Percentiles rank a stretch among this genome's conserved stretches.
Conservation (phyloP, 2,797 vertebrate genomes). For the Alosa sapidissima region DNA sequence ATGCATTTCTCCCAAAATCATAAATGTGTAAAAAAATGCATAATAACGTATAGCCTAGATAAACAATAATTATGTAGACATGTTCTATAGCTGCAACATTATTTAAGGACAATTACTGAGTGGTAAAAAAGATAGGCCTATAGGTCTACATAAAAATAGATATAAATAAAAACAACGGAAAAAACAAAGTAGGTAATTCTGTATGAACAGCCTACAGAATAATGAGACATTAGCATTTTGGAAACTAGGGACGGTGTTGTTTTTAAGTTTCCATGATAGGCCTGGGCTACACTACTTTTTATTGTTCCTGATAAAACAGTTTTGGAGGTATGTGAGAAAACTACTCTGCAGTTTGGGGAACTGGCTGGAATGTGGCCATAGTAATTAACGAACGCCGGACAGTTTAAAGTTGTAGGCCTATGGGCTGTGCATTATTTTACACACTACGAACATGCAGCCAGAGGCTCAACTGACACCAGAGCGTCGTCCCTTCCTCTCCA, state of each 20-base stretch:
- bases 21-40: neutral
- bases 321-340: neutral
- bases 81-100: neutral
- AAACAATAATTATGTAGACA: too few relatives aligned
- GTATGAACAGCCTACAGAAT: too few relatives aligned
- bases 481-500: conserved; percentile 38
- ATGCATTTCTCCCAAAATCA: neutral
- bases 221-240: too few relatives aligned
- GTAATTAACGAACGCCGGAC: neutral
- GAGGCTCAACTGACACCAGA: conserved; percentile 12
- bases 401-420: neutral
- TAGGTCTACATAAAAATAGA: neutral
- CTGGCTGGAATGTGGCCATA: neutral
- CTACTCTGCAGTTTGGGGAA: neutral
- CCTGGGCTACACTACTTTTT: neutral
- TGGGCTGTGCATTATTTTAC: neutral
- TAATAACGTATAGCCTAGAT: neutral
- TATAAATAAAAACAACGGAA: neutral
- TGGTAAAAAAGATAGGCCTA: neutral
- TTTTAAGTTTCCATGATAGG: too few relatives aligned
- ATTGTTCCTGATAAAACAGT: neutral
- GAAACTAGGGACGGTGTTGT: too few relatives aligned
- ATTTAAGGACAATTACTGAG: neutral
- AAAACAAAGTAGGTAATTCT: too few relatives aligned
- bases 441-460: neutral